phyloP scores from a whole-genome alignment of 1,140 invertebrate species.

The Wiebesia pumilae region DNA sequence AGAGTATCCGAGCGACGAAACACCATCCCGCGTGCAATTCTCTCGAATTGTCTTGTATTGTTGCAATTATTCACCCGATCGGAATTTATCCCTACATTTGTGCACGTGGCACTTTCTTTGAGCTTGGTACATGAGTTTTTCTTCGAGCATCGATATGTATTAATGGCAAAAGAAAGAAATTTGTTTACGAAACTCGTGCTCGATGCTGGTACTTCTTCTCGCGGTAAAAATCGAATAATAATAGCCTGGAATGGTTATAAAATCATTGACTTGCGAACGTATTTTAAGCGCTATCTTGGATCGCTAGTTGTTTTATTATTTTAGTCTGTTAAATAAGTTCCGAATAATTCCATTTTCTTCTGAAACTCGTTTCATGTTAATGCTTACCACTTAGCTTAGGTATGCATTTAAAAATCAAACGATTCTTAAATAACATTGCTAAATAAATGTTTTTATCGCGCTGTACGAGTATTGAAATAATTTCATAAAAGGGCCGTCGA shows the following conservation, averaged over 20 bases:
- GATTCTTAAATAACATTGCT: neutral
- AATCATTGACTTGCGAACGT: no score
- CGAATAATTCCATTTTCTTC: neutral
- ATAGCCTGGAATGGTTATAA: no score
- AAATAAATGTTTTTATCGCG: neutral
- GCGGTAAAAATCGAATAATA: no score
- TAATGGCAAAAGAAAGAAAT: no score
- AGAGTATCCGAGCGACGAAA: neutral
- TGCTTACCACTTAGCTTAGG: neutral
- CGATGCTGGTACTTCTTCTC: no score
- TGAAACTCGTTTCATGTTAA: neutral
- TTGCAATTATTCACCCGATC: neutral
- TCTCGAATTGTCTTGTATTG: neutral
- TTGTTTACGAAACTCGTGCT: no score
- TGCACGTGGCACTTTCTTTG: no score
- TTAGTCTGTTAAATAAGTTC: neutral
- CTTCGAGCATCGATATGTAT: no score
- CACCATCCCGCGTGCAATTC: neutral
- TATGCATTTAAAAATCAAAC: neutral
- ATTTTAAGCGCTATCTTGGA: no score
- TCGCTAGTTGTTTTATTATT: neutral
- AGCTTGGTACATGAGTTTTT: no score
- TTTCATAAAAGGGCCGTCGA: no score
- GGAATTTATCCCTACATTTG: no score
- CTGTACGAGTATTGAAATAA: neutral